Percentiles rank a stretch among this genome's conserved stretches.
phyloP scores from a whole-genome alignment of 2,113 vertebrate genomes.

The Polypterus senegalus region DNA sequence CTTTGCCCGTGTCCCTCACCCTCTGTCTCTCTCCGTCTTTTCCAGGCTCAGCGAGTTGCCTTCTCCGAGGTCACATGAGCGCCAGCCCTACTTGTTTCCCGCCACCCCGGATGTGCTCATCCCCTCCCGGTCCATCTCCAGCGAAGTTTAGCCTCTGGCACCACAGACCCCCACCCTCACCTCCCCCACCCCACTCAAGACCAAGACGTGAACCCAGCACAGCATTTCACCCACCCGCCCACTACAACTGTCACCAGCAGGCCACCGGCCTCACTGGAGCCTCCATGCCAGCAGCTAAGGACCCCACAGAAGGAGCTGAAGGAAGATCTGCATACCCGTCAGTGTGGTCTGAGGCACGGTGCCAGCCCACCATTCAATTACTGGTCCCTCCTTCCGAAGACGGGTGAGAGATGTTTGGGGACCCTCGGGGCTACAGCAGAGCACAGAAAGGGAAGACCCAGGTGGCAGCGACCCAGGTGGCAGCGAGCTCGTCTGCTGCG shows the following conservation, averaged over 20 bases:
- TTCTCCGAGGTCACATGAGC: constrained; percentile 81
- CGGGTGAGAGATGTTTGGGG: too few species aligned
- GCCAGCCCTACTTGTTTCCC: constrained; percentile 61
- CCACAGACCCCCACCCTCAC: constrained; percentile 25
- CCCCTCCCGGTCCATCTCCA: constrained; percentile 64
- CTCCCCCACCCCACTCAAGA: constrained; percentile 25
- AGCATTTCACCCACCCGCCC: constrained; percentile 40
- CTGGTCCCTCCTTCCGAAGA: too few species aligned
- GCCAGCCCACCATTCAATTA: too few species aligned
- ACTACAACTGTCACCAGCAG: constrained; percentile 8
- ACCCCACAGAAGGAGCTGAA: too few species aligned
- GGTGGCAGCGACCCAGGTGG: too few species aligned
- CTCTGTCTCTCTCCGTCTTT: constrained; percentile 24
- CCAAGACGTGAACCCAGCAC: constrained; percentile 18
- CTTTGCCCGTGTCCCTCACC: constrained; percentile 13
- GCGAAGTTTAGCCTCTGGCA: constrained; percentile 60
- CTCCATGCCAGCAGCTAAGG: too few species aligned
- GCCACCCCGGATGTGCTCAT: constrained; percentile 63
- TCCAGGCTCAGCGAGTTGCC: constrained; percentile 64
- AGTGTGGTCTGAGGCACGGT: too few species aligned
- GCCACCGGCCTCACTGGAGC: too few species aligned
- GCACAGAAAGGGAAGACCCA: too few species aligned
- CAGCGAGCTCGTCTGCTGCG: too few species aligned
- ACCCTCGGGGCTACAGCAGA: too few species aligned
- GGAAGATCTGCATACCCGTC: too few species aligned